These are phyloP conservation scores for Bradypus variegatus DNA, from an alignment of 2,797 vertebrate species.

Conservation along the genomic window DNA sequence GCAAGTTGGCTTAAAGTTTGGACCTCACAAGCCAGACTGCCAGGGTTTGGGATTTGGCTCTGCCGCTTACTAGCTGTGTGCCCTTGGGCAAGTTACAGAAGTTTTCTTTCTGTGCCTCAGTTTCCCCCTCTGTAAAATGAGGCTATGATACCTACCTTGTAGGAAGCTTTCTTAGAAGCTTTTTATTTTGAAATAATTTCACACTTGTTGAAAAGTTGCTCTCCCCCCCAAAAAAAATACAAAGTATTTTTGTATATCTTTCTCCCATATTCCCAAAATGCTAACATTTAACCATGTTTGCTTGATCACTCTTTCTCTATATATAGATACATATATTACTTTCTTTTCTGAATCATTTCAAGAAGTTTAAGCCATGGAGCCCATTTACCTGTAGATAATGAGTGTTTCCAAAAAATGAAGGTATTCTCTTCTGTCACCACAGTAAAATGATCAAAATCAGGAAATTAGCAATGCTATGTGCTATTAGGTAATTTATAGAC, in stretches of 20 bases:
- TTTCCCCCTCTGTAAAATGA: background rate
- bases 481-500: background rate
- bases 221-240: background rate
- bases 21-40: background rate
- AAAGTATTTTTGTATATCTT: background rate
- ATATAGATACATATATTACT: background rate
- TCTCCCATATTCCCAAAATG: background rate
- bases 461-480: background rate
- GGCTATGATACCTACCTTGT: background rate
- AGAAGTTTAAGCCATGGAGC: background rate
- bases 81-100: background rate
- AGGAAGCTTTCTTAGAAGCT: background rate
- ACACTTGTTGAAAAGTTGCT: background rate
- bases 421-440: background rate
- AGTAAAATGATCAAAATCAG: background rate
- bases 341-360: background rate
- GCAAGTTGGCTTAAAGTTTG: background rate
- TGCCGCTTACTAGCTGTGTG: background rate
- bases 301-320: too few species aligned
- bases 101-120: background rate
- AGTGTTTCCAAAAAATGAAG: background rate
- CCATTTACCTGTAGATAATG: background rate
- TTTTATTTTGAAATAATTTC: background rate
- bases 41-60: background rate
- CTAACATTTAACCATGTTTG: background rate